Conservation (phyloP, 2,797 vertebrate genomes). For the Tangara arthus region DNA sequence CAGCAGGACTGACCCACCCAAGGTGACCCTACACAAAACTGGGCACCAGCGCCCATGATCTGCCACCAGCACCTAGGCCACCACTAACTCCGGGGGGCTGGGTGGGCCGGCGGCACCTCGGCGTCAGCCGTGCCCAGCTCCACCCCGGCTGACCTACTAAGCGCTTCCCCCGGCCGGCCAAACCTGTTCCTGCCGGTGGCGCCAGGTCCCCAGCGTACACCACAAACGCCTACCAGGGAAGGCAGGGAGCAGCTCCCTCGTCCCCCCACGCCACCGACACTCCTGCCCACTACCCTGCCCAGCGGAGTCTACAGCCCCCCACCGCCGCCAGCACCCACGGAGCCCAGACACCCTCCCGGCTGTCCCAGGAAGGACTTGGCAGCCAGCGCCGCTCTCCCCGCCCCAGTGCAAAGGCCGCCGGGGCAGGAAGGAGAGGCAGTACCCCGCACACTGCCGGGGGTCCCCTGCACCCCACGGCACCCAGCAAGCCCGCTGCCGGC, state of each 20-base stretch:
- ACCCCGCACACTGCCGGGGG: rapidly evolving
- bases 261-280: rapidly evolving
- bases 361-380: constrained; percentile 15
- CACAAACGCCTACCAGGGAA: neutral
- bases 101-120: constrained; percentile 14
- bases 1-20: neutral
- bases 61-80: neutral
- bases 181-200: constrained; percentile 44
- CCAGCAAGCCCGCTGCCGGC: rapidly evolving
- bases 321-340: rapidly evolving
- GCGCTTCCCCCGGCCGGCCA: constrained; percentile 31
- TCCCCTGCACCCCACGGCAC: rapidly evolving
- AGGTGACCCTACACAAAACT: neutral
- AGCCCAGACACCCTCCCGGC: neutral
- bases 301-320: rapidly evolving
- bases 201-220: neutral
- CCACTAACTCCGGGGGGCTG: neutral
- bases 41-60: neutral
- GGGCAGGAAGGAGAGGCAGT: neutral
- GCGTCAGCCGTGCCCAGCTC: constrained; percentile 26
- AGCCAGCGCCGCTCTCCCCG: neutral
- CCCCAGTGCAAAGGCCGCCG: constrained; percentile 63
- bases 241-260: neutral
- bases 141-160: constrained; percentile 53
- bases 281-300: neutral